Evolutionary conservation across 2,113 vertebrate species (phyloP).

Genomic region (Bettongia penicillata): DNA sequence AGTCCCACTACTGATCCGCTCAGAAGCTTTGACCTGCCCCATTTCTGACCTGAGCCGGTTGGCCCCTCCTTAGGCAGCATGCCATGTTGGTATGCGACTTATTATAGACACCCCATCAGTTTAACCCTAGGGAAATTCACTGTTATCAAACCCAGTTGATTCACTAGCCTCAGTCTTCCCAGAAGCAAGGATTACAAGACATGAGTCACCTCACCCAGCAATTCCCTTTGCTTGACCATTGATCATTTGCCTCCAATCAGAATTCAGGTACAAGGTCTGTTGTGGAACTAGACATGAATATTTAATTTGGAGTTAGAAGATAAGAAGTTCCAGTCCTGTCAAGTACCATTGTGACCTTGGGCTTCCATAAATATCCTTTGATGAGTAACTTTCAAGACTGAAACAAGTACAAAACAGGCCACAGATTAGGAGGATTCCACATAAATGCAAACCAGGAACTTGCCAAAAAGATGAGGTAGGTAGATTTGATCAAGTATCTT

Average conservation of each 20-base stretch:
- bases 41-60: background rate
- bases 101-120: background rate
- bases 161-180: background rate
- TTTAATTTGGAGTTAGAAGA: background rate
- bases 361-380: background rate
- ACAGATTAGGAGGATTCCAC: background rate
- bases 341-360: background rate
- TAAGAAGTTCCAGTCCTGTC: background rate
- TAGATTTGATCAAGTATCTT: fast-evolving
- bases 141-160: background rate
- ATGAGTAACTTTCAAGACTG: background rate
- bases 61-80: background rate
- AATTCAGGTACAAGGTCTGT: background rate
- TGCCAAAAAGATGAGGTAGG: background rate
- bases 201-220: background rate
- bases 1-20: background rate
- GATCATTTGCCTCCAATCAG: background rate
- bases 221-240: background rate
- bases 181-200: background rate
- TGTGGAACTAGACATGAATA: background rate
- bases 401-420: background rate
- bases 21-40: background rate
- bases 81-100: background rate
- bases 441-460: background rate
- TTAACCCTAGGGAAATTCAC: background rate